phyloP scores from a whole-genome alignment of 2,888 invertebrate genomes.

The Clunio marinus region DNA sequence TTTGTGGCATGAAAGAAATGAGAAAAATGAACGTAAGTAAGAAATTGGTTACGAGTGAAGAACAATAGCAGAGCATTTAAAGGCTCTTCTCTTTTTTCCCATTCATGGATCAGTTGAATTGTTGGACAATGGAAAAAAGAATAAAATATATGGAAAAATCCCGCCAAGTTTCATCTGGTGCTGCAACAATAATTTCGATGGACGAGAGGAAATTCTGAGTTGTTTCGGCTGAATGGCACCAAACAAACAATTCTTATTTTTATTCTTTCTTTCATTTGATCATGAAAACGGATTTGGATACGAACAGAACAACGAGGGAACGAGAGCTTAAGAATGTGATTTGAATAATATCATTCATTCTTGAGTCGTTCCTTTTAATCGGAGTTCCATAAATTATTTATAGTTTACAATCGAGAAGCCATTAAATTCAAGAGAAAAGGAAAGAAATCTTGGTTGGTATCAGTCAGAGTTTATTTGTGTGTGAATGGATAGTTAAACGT shows the following conservation, averaged over 20 bases:
- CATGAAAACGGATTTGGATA: slow-evolving; percentile 4
- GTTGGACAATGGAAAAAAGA: slow-evolving; percentile 5
- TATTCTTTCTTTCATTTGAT: too few species aligned
- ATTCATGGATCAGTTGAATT: neutral
- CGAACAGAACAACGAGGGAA: neutral
- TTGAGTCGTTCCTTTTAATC: slow-evolving; percentile 1
- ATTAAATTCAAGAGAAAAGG: slow-evolving; percentile 35
- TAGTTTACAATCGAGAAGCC: slow-evolving; percentile 37
- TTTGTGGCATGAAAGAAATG: too few species aligned
- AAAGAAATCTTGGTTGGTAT: slow-evolving; percentile 18
- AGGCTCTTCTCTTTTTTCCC: neutral
- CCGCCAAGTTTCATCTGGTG: slow-evolving; percentile 12
- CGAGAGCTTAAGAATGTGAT: slow-evolving; percentile 13
- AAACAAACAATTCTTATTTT: too few species aligned
- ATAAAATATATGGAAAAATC: too few species aligned
- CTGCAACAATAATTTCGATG: neutral
- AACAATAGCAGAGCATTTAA: slow-evolving; percentile 1
- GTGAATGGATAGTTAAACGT: slow-evolving; percentile 7
- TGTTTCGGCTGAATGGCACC: slow-evolving; percentile 21
- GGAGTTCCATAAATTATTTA: slow-evolving; percentile 38
- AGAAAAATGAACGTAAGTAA: neutral
- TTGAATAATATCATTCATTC: slow-evolving; percentile 17
- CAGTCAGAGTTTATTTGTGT: neutral
- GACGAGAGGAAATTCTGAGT: slow-evolving; percentile 6
- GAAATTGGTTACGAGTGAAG: slow-evolving; percentile 13